Base-by-base conservation (phyloP, 2,888 invertebrate species). In the Esperia sulphurella region DNA sequence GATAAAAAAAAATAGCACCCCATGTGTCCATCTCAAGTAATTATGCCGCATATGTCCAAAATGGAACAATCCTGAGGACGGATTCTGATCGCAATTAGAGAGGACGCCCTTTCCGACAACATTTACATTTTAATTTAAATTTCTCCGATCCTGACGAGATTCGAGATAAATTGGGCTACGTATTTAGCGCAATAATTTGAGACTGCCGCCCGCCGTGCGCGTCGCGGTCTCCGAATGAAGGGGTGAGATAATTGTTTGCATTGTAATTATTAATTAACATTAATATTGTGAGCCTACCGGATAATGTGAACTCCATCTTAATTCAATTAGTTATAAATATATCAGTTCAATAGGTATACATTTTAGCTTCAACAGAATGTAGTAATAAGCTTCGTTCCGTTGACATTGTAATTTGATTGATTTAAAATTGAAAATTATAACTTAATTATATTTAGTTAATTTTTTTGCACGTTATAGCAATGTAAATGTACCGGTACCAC, bases 111-210 rank as follows among this genome's bases (percentile, higher is more conserved):
- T 64, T 71, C 75, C 71, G 64, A 77, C 82, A 83, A 81, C 83
- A 88, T 88, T 87, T 87, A 86, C 88, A 89, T 89, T 88, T 87
- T 79, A 86, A 88, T 88, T 86, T 83, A 82, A 88, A 88, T 85
- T 83, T 83, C 77, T 63, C 73, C 77, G 77, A 80, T 81, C 81
- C 81, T 83, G 83, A 81, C 82, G 81, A 82, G 83, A 86, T 87
- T 83, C 80, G 68, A 83, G 84, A 86, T 86, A 85, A 87, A 84
- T 83, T 84, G 77, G 76, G 71, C 74, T 68, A 71, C 77, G 81
- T 80, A 82, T 86, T 84, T 86, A 80, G 81, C 80, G 75, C 79
- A 77, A 83, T 83, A 83, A 84, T 86, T 83, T 72, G 75, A 75
- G 76, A 75, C 66, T 71, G 68, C 71, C 71, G 67, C 60, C 14